Base-by-base conservation (phyloP, 2,888 invertebrate species). In the Ectobius pallidus region DNA sequence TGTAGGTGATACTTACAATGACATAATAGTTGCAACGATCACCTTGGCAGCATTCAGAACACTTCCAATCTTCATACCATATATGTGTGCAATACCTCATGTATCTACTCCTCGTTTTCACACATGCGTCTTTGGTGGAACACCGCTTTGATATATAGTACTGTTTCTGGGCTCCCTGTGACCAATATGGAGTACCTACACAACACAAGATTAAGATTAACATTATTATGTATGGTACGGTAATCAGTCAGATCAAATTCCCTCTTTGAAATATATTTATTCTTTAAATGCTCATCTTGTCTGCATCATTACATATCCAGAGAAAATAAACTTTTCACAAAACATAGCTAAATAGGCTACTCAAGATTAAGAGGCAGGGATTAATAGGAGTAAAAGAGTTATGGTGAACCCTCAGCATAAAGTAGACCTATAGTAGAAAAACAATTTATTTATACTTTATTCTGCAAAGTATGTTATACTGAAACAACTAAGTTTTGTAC, bases 31-130 rank as follows among this genome's bases (percentile, higher is more conserved):
- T 98, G 84, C 97, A 98, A 70, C 95, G 88, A 83, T 98, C 97
- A 67, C 97, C 97, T 80, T 92, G 92, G 81, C 98, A 98, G 83
- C 97, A 98, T 82, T 97, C 96, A 0, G 94, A 92, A 84, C 97
- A 98, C 76, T 92, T 91, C 98, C 97, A 98, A 84, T 98, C 97
- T 80, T 95, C 92, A 80, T 97, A 98, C 96, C 95, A 95, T 78
- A 96, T 94, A 79, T 95, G 91, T 1, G 95, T 93, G 80, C 96
- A 97, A 73, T 90, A 86, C 7, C 88, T 88, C 91, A 92, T 94
- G 78, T 90, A 89, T 46, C 86, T 86, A 71, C 87, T 88, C 74
- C 93, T 87, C 69, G 89, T 89, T 74, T 86, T 85, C 27, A 92
- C 91, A 81, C 98, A 98, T 76, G 90, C 88, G 0, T 89, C 88